A percentile compares a stretch with the other conserved stretches of the same genome.
These are phyloP conservation scores for Telenomus remus DNA, from an alignment of 1,140 invertebrate genomes.

Conservation along the genomic window DNA sequence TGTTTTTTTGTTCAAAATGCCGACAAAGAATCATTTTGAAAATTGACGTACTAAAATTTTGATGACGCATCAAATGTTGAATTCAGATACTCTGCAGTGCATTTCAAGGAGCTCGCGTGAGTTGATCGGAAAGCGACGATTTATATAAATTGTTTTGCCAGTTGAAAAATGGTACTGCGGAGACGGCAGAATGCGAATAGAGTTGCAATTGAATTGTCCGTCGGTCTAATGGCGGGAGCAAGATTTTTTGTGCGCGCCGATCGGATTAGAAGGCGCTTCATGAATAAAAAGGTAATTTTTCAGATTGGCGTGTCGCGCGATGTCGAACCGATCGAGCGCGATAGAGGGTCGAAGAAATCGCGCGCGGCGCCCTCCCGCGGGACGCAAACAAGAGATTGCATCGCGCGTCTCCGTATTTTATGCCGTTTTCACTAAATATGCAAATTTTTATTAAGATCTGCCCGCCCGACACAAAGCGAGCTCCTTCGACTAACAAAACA, in stretches of 20 bases:
- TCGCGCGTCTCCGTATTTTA: slow-evolving; percentile 41
- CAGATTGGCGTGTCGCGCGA: slow-evolving; percentile 59
- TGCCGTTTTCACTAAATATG: slow-evolving; percentile 42
- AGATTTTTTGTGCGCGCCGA: slow-evolving; percentile 51
- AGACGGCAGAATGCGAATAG: slow-evolving; percentile 60
- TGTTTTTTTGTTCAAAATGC: too few relatives aligned
- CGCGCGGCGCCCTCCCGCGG: slow-evolving; percentile 29
- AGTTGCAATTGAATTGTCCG: slow-evolving; percentile 61
- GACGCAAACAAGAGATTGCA: slow-evolving; percentile 54
- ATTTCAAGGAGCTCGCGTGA: too few relatives aligned
- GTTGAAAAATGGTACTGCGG: slow-evolving; percentile 53
- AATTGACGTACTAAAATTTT: too few relatives aligned
- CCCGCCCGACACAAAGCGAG: neutral
- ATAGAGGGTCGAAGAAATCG: slow-evolving; percentile 35
- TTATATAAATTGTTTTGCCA: slow-evolving; percentile 45
- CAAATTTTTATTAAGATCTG: slow-evolving; percentile 51
- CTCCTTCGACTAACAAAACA: slow-evolving; percentile 11
- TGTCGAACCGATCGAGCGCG: slow-evolving; percentile 47
- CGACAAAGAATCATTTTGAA: too few relatives aligned
- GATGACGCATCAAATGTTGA: neutral
- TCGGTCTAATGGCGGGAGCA: slow-evolving; percentile 46
- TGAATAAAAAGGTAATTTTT: slow-evolving; percentile 67
- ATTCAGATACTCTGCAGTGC: slow-evolving; percentile 11
- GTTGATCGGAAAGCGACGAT: slow-evolving; percentile 38
- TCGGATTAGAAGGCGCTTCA: slow-evolving; percentile 60